Evolutionary conservation across 2,113 vertebrate species (phyloP), one percentile per base, ranked within the genome.

Genomic region (Furnarius figulus): DNA sequence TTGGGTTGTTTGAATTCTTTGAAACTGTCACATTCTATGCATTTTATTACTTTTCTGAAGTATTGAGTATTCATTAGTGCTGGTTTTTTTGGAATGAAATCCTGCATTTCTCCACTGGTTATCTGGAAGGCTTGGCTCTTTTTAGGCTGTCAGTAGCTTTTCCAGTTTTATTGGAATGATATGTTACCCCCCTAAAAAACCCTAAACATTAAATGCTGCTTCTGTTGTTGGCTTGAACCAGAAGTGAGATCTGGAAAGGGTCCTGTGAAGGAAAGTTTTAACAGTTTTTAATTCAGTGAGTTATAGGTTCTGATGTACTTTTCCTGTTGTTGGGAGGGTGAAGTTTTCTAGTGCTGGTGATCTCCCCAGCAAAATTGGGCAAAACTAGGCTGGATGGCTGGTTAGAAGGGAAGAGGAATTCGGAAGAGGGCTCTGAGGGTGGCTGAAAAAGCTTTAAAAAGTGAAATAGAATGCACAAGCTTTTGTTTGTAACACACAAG

Each of bases 271-370:
- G 30, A 35, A 71, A 53, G 11, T 58, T 87, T 52, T 59, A 50
- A 24, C 47, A 58, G 40, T 42, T 42, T 42, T 42, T 15, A 42
- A 42, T 42, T 15, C 40, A 42, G 40, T 42, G 40, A 42, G 40
- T 42, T 42, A 42, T 13, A 40, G 40, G 14, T 40, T 40, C 13
- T 3, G 8, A 0, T 1, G 1, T 50, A 5, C 8, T 73, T 80
- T 42, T 14, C n/a, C 6, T 81, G 8, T 25, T 30, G 8, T 59
- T 83, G 31, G 49, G 17, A 82, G 12, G 17, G 24, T 76, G 44
- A 68, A 85, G 11, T 61, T 79, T 70, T 59, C 20, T 8, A 17
- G 47, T 20, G 25, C 9, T 74, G 46, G n/a, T 71, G 14, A 11
- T 52, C 23, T 56, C 16, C 19, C 5, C 22, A 30, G 13, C 12